A percentile compares a stretch with the other conserved stretches of the same genome.
Evolutionary conservation across 2,797 vertebrate genomes (phyloP).

Genomic region (Loris lydekkerianus): DNA sequence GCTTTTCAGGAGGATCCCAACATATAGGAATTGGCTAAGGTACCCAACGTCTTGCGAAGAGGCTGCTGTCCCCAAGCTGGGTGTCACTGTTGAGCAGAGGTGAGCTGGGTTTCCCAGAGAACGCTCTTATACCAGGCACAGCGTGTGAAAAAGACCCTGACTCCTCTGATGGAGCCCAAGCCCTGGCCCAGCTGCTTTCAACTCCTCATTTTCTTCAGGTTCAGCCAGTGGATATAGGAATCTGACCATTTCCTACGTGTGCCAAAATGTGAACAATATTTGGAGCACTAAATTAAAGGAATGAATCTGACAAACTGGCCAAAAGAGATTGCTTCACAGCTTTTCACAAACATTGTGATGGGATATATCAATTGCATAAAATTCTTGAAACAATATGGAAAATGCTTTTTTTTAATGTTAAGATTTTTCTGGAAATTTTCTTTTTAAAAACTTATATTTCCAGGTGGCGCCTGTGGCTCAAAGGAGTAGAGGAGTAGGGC

Average conservation of each 20-base stretch:
- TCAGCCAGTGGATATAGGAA: background rate
- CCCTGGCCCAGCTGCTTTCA: background rate
- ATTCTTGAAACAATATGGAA: background rate
- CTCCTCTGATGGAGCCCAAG: background rate
- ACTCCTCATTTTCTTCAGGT: background rate
- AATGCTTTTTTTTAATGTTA: background rate
- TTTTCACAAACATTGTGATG: background rate
- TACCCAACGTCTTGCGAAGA: background rate
- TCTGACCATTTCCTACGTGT: background rate
- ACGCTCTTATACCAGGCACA: background rate
- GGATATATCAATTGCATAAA: background rate
- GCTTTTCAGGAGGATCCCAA: background rate
- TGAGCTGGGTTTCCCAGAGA: background rate
- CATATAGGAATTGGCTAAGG: background rate
- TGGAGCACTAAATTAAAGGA: constrained; percentile 11
- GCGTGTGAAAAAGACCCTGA: background rate
- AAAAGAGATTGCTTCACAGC: background rate
- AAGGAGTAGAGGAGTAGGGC: too few relatives aligned
- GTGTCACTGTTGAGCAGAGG: background rate
- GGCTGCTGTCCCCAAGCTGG: fast-evolving
- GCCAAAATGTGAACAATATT: background rate
- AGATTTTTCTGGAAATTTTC: constrained; percentile 5
- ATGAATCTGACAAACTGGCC: background rate
- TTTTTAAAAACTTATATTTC: background rate
- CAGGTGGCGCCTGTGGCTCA: too few relatives aligned